Evolutionary conservation across 2,888 invertebrate genomes (phyloP), one percentile per base, ranked within the genome.

Genomic region (Heliconius charithonia): DNA sequence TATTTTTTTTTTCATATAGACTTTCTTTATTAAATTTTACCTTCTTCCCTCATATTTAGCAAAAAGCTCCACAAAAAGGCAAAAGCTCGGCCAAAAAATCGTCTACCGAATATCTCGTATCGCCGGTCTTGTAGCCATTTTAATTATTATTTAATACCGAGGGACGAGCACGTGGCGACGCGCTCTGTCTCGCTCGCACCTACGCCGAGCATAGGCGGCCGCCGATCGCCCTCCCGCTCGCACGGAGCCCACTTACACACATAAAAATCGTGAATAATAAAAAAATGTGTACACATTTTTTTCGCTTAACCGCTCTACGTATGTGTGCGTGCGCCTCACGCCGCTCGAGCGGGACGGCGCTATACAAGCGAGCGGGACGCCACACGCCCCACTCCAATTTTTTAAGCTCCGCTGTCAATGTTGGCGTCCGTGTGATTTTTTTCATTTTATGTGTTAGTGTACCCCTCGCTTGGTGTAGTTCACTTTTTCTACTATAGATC

Each of bases 401-500:
- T 95, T 94, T 93, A 95, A 95, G 95, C 95, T 94, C 88, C 86
- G 87, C 85, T 89, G 89, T 91, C 86, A 85, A 91, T 93, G 94
- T 94, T 89, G 86, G 92, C 90, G 93, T 93, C 88, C 88, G 92
- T 94, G 93, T 92, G 91, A 93, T 94, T 95, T 95, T 94, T 95
- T 95, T 92, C 95, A 93, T 94, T 94, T 95, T 91, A 94, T 95
- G 94, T 95, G 94, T 94, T 93, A 91, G 95, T 95, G 95, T 95
- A 93, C 93, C 95, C 95, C 94, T 93, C 94, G 93, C 92, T 88
- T 92, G 92, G 93, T 93, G 94, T 94, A 94, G 95, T 95, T 94
- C 92, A 93, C 95, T 95, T 95, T 95, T 95, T 95, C 95, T 95
- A 95, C 95, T 95, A 95, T 95, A 95, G 95, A 95, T 95, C 94